Evolutionary conservation across 2,888 invertebrate species (phyloP).

Genomic region (Sycophila texana): DNA sequence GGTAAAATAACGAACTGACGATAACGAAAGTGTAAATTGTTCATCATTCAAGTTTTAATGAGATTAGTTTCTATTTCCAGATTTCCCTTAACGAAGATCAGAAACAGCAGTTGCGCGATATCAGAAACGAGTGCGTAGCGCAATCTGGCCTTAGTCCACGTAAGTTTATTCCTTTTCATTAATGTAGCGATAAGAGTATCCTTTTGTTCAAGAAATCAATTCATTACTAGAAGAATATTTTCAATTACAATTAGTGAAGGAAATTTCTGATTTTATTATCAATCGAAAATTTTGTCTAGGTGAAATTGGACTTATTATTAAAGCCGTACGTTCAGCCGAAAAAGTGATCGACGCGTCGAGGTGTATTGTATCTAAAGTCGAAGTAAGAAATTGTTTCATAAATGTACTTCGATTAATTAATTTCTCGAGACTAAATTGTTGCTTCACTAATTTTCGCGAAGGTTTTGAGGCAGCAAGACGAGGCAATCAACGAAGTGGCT

Average conservation of each 20-base stretch:
- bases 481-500: not conserved
- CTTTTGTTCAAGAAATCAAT: not conserved
- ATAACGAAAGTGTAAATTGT: too few species aligned
- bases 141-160: conserved; percentile 20
- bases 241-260: too few species aligned
- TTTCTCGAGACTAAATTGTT: not conserved
- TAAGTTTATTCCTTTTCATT: conserved; percentile 4
- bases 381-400: conserved; percentile 3
- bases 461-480: not conserved
- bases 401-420: not conserved
- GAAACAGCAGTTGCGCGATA: not conserved
- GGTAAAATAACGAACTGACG: not conserved
- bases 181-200: not conserved
- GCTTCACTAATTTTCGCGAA: not conserved
- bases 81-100: not conserved
- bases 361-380: conserved; percentile 14
- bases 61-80: conserved; percentile 6
- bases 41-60: not conserved
- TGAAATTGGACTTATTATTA: conserved; percentile 15
- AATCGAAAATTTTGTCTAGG: conserved; percentile 5
- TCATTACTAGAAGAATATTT: not conserved
- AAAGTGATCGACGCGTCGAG: conserved; percentile 32
- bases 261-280: not conserved
- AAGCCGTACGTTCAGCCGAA: conserved; percentile 44
- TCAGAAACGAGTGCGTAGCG: conserved; percentile 13